Percentiles rank a stretch among this genome's conserved stretches.
Evolutionary conservation across 2,113 vertebrate species (phyloP).

Genomic region (Nannobrachium achirus): DNA sequence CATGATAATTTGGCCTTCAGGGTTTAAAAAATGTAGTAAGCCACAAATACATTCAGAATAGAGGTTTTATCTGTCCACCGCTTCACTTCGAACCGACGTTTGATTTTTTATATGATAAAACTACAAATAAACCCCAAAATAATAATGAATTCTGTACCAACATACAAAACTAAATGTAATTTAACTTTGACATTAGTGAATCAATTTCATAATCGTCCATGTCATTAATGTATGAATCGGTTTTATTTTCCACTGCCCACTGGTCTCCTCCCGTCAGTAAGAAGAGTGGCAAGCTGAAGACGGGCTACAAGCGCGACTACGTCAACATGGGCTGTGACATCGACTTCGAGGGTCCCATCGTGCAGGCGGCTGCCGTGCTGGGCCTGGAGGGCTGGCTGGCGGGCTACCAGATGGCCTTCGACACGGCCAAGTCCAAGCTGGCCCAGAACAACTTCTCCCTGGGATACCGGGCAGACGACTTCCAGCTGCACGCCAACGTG

Average conservation of each 20-base stretch:
- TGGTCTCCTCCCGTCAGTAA: constrained; percentile 79
- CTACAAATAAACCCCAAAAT: too few species aligned
- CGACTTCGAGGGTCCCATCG: constrained; percentile 92
- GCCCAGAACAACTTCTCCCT: constrained; percentile 94
- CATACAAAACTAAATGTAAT: too few species aligned
- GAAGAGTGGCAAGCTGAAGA: constrained; percentile 97
- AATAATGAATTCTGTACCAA: too few species aligned
- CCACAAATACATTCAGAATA: too few species aligned
- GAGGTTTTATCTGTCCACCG: too few species aligned
- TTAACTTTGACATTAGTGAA: too few species aligned
- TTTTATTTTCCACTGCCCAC: not conserved
- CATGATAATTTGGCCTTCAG: too few species aligned
- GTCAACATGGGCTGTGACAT: constrained; percentile 90
- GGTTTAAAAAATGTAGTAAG: too few species aligned
- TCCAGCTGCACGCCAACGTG: constrained; percentile 96
- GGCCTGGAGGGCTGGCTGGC: constrained; percentile 94
- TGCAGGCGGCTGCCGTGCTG: constrained; percentile 88
- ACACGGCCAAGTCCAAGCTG: constrained; percentile 93
- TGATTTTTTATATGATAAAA: too few species aligned
- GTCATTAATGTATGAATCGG: too few species aligned
- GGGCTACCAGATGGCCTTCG: constrained; percentile 96
- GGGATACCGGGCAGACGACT: constrained; percentile 90
- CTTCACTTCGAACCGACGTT: too few species aligned
- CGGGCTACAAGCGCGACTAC: constrained; percentile 89
- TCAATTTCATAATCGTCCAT: too few species aligned